Evolutionary conservation across 2,888 invertebrate genomes (phyloP).

Genomic region (Agonopterix subpropinquella): DNA sequence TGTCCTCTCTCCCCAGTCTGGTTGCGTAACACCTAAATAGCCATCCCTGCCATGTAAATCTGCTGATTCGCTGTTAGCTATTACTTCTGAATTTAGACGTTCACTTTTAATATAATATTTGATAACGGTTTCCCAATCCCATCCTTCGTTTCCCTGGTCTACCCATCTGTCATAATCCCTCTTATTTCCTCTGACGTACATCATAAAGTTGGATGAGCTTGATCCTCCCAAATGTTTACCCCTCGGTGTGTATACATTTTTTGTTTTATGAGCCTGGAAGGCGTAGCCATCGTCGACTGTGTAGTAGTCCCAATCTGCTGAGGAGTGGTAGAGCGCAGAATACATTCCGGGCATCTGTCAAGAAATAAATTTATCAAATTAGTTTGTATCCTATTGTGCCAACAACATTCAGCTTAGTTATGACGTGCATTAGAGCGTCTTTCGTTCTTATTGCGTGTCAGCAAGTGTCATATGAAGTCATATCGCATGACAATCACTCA

Average conservation of each 20-base stretch:
- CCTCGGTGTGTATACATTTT: not conserved
- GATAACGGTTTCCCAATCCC: not conserved
- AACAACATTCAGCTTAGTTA: no score
- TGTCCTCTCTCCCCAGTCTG: not conserved
- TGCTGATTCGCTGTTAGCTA: not conserved
- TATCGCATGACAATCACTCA: no score
- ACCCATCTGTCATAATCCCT: not conserved
- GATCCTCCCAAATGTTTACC: not conserved
- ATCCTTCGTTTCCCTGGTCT: not conserved
- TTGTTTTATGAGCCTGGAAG: no score
- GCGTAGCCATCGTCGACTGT: no score
- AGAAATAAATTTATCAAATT: no score
- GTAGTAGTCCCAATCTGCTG: not conserved
- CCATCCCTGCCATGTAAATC: not conserved
- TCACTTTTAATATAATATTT: not conserved
- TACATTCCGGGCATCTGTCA: not conserved
- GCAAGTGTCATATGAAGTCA: no score
- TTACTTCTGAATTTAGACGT: not conserved
- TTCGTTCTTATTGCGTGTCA: no score
- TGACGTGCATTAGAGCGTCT: no score
- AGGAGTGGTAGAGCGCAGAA: not conserved
- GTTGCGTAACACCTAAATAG: not conserved
- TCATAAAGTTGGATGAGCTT: not conserved
- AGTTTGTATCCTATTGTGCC: no score
- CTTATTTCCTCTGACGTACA: not conserved